Conservation (phyloP, 2,888 invertebrate genomes). For the Drosophila greeni region DNA sequence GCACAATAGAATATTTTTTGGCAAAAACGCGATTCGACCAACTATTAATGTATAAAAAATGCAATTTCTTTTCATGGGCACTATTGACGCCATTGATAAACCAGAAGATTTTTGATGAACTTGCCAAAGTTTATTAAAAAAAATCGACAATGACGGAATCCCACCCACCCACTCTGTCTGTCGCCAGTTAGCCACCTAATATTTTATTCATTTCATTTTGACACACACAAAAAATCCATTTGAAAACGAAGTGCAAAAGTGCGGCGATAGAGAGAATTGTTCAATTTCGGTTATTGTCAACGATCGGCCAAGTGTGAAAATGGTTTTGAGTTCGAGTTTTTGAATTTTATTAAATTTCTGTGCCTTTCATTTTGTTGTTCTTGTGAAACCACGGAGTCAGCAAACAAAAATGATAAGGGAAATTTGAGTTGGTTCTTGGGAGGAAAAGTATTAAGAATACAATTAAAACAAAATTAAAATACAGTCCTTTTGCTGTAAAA, state of each 20-base stretch:
- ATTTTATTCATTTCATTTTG: slow-evolving; percentile 47
- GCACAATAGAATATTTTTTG: slow-evolving; percentile 49
- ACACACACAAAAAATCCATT: slow-evolving; percentile 10
- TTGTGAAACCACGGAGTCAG: slow-evolving; percentile 2
- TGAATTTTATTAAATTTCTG: slow-evolving; percentile 26
- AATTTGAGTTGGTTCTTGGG: not conserved
- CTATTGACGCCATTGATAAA: slow-evolving; percentile 31
- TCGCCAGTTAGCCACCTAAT: slow-evolving; percentile 34
- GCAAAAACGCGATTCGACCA: slow-evolving; percentile 10
- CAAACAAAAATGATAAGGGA: not conserved
- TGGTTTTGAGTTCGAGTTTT: slow-evolving; percentile 32
- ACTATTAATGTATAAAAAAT: slow-evolving; percentile 38
- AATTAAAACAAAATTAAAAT: too few species aligned
- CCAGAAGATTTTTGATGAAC: slow-evolving; percentile 39
- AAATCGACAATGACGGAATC: slow-evolving; percentile 6
- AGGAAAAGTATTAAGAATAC: not conserved
- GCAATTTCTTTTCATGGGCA: slow-evolving; percentile 24
- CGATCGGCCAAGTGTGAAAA: slow-evolving; percentile 48
- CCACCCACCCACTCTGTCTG: slow-evolving; percentile 18
- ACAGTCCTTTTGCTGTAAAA: too few species aligned
- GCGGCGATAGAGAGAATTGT: slow-evolving; percentile 28
- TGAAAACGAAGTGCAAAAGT: slow-evolving; percentile 23
- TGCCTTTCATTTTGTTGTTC: slow-evolving; percentile 1
- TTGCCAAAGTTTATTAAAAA: slow-evolving; percentile 34
- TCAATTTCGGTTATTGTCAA: slow-evolving; percentile 43